Percentiles rank a stretch among this genome's conserved stretches.
Evolutionary conservation across 2,797 vertebrate genomes (phyloP).

Genomic region (Tadarida brasiliensis): DNA sequence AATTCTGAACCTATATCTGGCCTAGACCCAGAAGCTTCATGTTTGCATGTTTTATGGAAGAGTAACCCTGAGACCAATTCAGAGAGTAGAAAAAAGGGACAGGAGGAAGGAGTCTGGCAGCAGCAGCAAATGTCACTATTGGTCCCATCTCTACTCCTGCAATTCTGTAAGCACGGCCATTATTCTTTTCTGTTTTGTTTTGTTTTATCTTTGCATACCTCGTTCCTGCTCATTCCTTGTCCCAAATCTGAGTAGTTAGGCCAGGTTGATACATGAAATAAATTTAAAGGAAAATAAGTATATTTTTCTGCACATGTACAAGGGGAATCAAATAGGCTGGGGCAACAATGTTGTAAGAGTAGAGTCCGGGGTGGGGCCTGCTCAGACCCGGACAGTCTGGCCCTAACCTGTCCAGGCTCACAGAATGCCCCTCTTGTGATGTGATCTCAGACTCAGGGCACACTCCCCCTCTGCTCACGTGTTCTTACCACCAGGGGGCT

Average conservation of each 20-base stretch:
- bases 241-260: not conserved
- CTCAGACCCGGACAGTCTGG: not conserved
- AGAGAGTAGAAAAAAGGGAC: not conserved
- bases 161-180: not conserved
- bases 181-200: not conserved
- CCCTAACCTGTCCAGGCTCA: not conserved
- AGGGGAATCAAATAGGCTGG: not conserved
- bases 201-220: not conserved
- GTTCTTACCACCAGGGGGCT: constrained; percentile 75
- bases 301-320: not conserved
- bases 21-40: not conserved
- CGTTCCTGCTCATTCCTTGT: not conserved
- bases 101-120: not conserved
- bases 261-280: not conserved
- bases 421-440: rapidly evolving
- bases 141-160: not conserved
- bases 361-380: not conserved
- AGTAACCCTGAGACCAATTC: not conserved
- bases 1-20: not conserved
- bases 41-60: not conserved
- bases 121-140: rapidly evolving
- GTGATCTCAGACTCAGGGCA: not conserved
- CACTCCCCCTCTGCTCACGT: not conserved
- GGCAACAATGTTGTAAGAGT: not conserved
- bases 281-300: not conserved